Base-by-base conservation (phyloP, 2,888 invertebrate genomes). In the Diaperis boleti region DNA sequence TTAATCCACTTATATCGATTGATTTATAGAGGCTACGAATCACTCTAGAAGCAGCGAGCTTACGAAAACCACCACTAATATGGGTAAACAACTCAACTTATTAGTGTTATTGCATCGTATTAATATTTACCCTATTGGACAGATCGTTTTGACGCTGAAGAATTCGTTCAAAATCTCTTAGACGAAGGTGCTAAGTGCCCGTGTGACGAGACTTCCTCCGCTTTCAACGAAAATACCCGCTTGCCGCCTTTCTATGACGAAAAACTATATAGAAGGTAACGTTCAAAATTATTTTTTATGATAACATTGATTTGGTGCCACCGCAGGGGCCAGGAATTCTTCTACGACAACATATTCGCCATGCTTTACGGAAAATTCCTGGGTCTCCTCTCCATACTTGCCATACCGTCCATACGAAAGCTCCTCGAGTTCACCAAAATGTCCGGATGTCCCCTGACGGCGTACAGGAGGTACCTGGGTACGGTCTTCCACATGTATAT, bases 391-490 rank as follows among this genome's bases (percentile, higher is more conserved):
- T 85, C 89, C 0, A 88, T 95, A 14, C 83, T 96, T 63, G 84
- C 92, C 0, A 83, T 94, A 49, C 91, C 92, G 0, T 88, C 90
- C 2, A 90, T 95, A 63, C 81, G 92, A 3, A 83, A 85, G 0
- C 86, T 94, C 18, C 84, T 95, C 3, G 82, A 89, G 1, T 87
- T 88, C 69, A 92, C 95, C 0, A 85, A 87, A 18, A 88, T 89
- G 74, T 92, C 93, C 15, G 85, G 86, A 49, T 88, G 87, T 1
- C 80, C 85, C 0, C 80, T 83, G 45, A 85, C 87, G 0, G 89
- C 94, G 0, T 92, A 92, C 79, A 86, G 84, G 64, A 84, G 96
- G 71, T 96, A 96, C 77, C 80, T 92, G 5, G 87, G 89, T 3
- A 96, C 96, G 0, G 82, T 92, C 35, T 83, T 90, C 2, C 94